Evolutionary conservation across 2,113 vertebrate genomes (phyloP), one percentile per base, ranked within the genome.

Genomic region (Fregetta grallaria): DNA sequence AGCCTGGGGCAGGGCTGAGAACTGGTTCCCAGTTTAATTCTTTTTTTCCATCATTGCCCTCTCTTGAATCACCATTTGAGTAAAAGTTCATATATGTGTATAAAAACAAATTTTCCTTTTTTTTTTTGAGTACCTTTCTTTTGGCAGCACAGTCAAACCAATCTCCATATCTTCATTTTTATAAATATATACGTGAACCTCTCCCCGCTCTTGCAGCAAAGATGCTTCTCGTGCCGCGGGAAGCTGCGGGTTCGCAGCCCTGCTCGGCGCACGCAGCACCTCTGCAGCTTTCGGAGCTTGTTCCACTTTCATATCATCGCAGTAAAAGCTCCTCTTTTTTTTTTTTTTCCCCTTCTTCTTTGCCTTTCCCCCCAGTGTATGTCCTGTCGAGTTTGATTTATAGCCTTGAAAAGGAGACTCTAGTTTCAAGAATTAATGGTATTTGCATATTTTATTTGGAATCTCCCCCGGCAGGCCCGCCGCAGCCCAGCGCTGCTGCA

Each of bases 361-460:
- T 79, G 44, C 36, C 56, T 62, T 86, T 65, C 25, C 44, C 81
- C 26, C 22, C 71, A 52, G 77, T 44, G 93, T 87, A 91, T 40
- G 58, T 50, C 72, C 95, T 94, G 96, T 97, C 96, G 4, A 44
- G 90, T 84, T 91, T 98, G 98, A 98, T 97, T 96, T 95, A 97
- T 97, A 92, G 92, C 88, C 87, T 89, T n/a, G 90, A 82, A 86
- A 94, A 88, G 88, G 73, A 91, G 95, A 92, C 96, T 96, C 90
- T 47, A 45, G 81, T 73, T 95, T 84, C 91, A 97, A 68, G 96
- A 95, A 97, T 97, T 97, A 97, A 97, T 97, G 95, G 97, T 79
- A 97, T 98, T 97, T 97, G 96, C 97, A 97, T 98, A 97, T 97
- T 97, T 97, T 63, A 93, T 96, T 96, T 97, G 97, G 97, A 97